Conservation (phyloP, 2,797 vertebrate species). For the Staurois parvus region DNA sequence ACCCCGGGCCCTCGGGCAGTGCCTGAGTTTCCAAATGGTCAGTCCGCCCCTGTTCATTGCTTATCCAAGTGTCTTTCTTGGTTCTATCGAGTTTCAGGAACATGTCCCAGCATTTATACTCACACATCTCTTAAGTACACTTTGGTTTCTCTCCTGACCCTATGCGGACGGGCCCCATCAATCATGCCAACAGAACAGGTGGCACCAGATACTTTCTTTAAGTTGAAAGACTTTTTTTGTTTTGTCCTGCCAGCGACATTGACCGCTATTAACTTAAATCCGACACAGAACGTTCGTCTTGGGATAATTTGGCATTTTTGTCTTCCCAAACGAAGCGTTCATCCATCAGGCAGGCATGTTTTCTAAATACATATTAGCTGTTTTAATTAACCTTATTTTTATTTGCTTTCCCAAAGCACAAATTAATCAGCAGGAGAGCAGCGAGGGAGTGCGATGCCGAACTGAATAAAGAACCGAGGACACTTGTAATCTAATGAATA, state of each 20-base stretch:
- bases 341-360: neutral
- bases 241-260: neutral
- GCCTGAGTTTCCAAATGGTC: no score
- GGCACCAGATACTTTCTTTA: neutral
- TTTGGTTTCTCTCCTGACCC: no score
- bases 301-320: neutral
- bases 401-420: conserved; percentile 30
- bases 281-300: neutral
- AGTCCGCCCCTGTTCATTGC: no score
- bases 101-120: no score
- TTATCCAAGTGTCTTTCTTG: no score
- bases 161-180: no score
- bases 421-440: conserved; percentile 12
- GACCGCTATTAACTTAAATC: neutral
- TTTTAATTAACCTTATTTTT: conserved; percentile 28
- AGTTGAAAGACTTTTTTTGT: neutral
- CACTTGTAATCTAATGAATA: neutral
- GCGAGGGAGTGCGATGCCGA: neutral
- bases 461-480: neutral
- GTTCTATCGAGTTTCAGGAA: no score
- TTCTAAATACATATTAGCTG: neutral
- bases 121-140: no score
- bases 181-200: neutral
- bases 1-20: no score
- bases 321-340: neutral